phyloP scores from a whole-genome alignment of 2,888 invertebrate genomes.

The Lasioglossum zephyrum region DNA sequence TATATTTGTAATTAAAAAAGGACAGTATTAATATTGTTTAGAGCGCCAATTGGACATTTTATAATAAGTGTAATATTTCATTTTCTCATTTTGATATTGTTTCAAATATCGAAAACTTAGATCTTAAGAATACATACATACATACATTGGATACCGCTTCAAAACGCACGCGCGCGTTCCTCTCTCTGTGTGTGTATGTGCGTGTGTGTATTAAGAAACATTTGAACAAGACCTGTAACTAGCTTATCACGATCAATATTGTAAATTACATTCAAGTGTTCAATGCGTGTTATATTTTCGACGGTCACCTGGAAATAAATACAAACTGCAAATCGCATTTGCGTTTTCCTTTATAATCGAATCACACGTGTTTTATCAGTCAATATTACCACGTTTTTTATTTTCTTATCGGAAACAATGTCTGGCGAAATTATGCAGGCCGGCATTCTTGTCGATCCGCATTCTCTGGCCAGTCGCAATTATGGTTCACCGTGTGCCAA shows the following conservation, averaged over 20 bases:
- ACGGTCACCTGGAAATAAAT: slow-evolving; percentile 45
- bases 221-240: slow-evolving; percentile 35
- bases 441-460: slow-evolving; percentile 88
- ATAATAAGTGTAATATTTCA: slow-evolving; percentile 39
- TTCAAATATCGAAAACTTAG: slow-evolving; percentile 20
- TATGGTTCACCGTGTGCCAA: slow-evolving; percentile 89
- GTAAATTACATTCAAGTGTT: slow-evolving; percentile 43
- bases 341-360: background rate
- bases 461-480: slow-evolving; percentile 93
- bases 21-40: slow-evolving; percentile 56
- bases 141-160: slow-evolving; percentile 16
- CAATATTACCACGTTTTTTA: no score
- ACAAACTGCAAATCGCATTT: slow-evolving; percentile 27
- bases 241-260: slow-evolving; percentile 46
- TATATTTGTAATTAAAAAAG: slow-evolving; percentile 34
- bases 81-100: slow-evolving; percentile 32
- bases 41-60: slow-evolving; percentile 38
- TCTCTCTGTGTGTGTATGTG: background rate
- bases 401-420: background rate
- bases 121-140: slow-evolving; percentile 24
- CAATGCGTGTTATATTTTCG: slow-evolving; percentile 50
- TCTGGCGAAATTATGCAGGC: background rate
- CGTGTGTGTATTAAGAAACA: slow-evolving; percentile 23
- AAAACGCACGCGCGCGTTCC: background rate
- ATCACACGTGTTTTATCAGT: slow-evolving; percentile 21